These are phyloP conservation scores for Nomada goodeniana DNA, from an alignment of 2,888 invertebrate species.

Conservation along the genomic window DNA sequence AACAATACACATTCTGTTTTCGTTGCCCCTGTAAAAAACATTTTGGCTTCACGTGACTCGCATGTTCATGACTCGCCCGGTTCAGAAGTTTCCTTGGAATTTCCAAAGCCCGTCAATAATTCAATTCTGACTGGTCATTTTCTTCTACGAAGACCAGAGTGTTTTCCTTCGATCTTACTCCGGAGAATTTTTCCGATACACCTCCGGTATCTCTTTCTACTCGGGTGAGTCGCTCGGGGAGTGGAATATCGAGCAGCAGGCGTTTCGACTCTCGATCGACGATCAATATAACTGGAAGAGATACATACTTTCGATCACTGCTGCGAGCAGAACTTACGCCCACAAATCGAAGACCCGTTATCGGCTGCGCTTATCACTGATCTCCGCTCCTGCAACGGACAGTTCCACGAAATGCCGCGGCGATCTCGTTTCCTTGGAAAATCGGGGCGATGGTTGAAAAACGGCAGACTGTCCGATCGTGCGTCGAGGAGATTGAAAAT, in stretches of 20 bases:
- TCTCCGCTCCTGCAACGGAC: conserved; percentile 64
- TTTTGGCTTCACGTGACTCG: too few species aligned
- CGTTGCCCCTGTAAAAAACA: too few species aligned
- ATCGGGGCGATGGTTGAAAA: conserved; percentile 19
- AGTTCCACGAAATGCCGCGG: conserved; percentile 56
- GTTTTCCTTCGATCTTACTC: background rate
- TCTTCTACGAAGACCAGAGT: background rate
- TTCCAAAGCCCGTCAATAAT: background rate
- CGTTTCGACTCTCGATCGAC: conserved; percentile 47
- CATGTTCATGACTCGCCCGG: too few species aligned
- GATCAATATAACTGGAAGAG: conserved; percentile 65
- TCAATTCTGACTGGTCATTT: background rate
- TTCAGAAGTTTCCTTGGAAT: background rate
- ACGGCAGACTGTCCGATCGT: background rate
- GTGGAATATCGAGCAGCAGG: conserved; percentile 27
- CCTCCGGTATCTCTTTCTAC: conserved; percentile 2
- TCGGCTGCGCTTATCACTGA: conserved; percentile 65
- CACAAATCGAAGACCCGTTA: conserved; percentile 70
- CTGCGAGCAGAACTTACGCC: conserved; percentile 68
- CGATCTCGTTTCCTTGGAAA: conserved; percentile 41
- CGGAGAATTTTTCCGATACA: background rate
- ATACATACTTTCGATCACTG: conserved; percentile 63
- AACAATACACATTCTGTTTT: too few species aligned
- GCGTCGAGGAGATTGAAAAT: conserved; percentile 13
- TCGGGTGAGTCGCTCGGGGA: background rate